A percentile compares a stretch with the other conserved stretches of the same genome.
Conservation (phyloP, 2,797 vertebrate species). For the Avahi laniger region DNA sequence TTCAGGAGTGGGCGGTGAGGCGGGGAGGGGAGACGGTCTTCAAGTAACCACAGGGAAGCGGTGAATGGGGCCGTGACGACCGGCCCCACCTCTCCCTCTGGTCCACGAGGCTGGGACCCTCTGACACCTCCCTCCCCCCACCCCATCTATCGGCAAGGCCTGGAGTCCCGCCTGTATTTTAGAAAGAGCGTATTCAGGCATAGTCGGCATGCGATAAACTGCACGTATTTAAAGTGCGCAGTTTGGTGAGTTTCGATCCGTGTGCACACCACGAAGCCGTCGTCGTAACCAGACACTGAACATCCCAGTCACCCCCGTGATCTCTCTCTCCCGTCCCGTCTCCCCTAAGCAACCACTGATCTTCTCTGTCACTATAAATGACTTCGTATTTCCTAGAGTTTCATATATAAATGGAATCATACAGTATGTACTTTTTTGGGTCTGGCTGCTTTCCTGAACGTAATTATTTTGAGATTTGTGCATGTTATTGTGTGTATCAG, state of each 20-base stretch:
- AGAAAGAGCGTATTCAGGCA: not conserved
- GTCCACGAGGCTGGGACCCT: not conserved
- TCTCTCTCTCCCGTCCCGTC: not conserved
- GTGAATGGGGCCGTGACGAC: not conserved
- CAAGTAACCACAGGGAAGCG: not conserved
- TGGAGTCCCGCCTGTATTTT: not conserved
- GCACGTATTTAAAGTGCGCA: not conserved
- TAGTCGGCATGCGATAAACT: not conserved
- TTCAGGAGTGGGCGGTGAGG: not conserved
- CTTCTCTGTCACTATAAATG: not conserved
- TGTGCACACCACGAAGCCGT: accelerated
- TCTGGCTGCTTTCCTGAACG: slow-evolving; percentile 30
- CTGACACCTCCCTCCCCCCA: not conserved
- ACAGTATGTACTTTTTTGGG: slow-evolving; percentile 11
- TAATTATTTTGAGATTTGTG: not conserved
- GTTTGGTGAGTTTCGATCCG: not conserved
- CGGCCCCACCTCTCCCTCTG: accelerated
- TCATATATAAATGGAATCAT: slow-evolving; percentile 3
- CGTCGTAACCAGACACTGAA: accelerated
- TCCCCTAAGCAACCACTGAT: not conserved
- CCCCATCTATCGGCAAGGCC: not conserved
- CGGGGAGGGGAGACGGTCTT: not conserved
- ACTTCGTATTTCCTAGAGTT: slow-evolving; percentile 5
- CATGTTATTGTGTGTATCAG: not conserved
- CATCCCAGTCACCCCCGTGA: not conserved